Evolutionary conservation across 2,113 vertebrate species (phyloP).

Genomic region (Oncorhynchus masou): DNA sequence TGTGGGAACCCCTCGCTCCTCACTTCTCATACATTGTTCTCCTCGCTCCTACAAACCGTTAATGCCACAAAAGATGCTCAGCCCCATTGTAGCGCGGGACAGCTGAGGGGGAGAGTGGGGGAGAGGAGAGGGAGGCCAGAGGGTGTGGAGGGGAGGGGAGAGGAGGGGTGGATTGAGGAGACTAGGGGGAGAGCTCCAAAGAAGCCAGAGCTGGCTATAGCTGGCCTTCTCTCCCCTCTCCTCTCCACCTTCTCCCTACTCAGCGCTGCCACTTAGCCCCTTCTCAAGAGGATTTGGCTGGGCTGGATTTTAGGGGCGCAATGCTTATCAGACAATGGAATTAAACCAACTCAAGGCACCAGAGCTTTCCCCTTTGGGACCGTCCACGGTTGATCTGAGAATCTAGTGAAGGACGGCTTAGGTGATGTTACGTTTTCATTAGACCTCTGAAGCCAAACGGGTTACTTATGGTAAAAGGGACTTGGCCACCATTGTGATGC

Average conservation of each 20-base stretch:
- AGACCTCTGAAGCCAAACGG: conserved; percentile 85
- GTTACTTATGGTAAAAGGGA: conserved; percentile 75
- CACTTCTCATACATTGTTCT: conserved; percentile 99
- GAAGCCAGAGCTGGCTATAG: conserved; percentile 57
- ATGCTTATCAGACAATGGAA: conserved; percentile 91
- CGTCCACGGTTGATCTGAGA: conserved; percentile 78
- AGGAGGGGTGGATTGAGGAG: background rate
- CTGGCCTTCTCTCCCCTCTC: conserved; percentile 51
- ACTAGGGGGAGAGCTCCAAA: conserved; percentile 8
- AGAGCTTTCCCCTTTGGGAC: conserved; percentile 64
- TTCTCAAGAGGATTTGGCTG: conserved; percentile 77
- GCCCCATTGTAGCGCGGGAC: conserved; percentile 91
- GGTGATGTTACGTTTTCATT: conserved; percentile 96
- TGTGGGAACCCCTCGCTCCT: conserved; percentile 98
- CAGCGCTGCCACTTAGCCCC: conserved; percentile 71
- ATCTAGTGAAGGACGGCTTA: conserved; percentile 84
- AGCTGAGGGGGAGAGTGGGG: conserved; percentile 81
- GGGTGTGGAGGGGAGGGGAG: conserved; percentile 26
- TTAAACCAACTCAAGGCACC: conserved; percentile 85
- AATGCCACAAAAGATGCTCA: conserved; percentile 99
- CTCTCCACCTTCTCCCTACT: conserved; percentile 58
- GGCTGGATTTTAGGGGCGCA: conserved; percentile 72
- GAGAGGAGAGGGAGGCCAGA: conserved; percentile 48
- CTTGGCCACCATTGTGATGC: conserved; percentile 81
- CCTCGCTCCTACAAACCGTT: conserved; percentile 92